Percentiles rank a stretch among this genome's conserved stretches.
Evolutionary conservation across 2,113 vertebrate genomes (phyloP).

Genomic region (Apodemus speciosus): DNA sequence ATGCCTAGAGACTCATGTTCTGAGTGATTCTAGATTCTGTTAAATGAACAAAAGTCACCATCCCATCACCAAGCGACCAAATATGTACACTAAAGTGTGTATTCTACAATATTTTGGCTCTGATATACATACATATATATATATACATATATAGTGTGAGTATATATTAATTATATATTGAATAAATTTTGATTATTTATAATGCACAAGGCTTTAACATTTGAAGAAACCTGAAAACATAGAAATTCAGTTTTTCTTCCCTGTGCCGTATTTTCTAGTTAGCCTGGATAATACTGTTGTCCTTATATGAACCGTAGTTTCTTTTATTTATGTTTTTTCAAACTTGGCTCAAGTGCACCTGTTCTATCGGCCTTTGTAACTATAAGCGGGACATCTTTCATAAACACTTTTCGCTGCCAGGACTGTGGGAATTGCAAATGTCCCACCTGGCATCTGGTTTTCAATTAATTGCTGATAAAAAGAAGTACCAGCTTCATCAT

Average conservation of each 20-base stretch:
- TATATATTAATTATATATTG: not conserved
- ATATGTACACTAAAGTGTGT: slow-evolving; percentile 76
- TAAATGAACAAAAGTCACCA: not conserved
- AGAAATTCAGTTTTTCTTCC: slow-evolving; percentile 27
- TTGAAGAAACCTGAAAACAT: slow-evolving; percentile 40
- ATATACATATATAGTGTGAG: not conserved
- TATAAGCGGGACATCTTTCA: slow-evolving; percentile 60
- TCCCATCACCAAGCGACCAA: slow-evolving; percentile 16
- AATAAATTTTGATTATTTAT: not conserved
- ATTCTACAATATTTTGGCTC: slow-evolving; percentile 61
- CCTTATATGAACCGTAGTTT: slow-evolving; percentile 53
- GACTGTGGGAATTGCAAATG: slow-evolving; percentile 67
- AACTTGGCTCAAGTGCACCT: slow-evolving; percentile 49
- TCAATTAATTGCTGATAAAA: slow-evolving; percentile 70
- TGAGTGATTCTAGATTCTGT: not conserved
- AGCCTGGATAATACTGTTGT: not conserved
- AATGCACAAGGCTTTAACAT: not conserved
- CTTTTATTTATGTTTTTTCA: not conserved
- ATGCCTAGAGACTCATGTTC: not conserved
- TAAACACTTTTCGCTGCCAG: slow-evolving; percentile 55
- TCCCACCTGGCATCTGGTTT: slow-evolving; percentile 60
- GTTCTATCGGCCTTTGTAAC: slow-evolving; percentile 67
- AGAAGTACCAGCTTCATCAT: slow-evolving; percentile 66
- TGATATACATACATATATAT: not conserved
- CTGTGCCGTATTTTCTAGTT: not conserved